A percentile compares a stretch with the other conserved stretches of the same genome.
phyloP scores from a whole-genome alignment of 2,113 vertebrate species.

The Antennarius striatus region DNA sequence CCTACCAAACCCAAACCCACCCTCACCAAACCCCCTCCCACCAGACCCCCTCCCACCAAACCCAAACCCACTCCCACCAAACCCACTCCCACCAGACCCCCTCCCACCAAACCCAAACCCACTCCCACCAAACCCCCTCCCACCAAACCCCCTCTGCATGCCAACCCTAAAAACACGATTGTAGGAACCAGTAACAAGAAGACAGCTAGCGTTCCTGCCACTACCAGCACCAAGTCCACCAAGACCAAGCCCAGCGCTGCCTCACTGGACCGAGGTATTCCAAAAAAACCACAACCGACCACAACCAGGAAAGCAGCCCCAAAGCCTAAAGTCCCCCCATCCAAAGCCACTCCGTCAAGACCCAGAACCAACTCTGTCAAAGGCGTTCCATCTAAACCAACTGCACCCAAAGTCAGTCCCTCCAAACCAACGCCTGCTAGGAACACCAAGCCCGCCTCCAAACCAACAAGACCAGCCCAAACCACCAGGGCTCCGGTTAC shows the following conservation, averaged over 20 bases:
- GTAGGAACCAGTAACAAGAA: constrained; percentile 49
- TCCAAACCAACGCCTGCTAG: constrained; percentile 62
- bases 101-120: constrained; percentile 57
- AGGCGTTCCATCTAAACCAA: constrained; percentile 54
- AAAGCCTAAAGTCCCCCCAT: constrained; percentile 57
- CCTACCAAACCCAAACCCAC: constrained; percentile 60
- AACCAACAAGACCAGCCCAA: constrained; percentile 59
- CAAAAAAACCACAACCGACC: constrained; percentile 63
- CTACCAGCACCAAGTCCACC: constrained; percentile 48
- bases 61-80: constrained; percentile 59
- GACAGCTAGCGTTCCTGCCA: constrained; percentile 47
- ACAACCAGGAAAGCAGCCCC: constrained; percentile 56
- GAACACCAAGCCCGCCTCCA: constrained; percentile 45
- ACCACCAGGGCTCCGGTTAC: constrained; percentile 58
- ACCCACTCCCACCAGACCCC: constrained; percentile 55
- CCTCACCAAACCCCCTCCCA: constrained; percentile 42
- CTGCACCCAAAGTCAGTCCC: constrained; percentile 47
- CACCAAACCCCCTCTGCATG: constrained; percentile 51
- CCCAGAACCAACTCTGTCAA: constrained; percentile 58
- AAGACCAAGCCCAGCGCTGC: constrained; percentile 55
- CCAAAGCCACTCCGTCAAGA: constrained; percentile 66
- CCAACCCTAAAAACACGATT: constrained; percentile 46
- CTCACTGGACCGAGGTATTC: constrained; percentile 44
- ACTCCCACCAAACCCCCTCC: constrained; percentile 49
- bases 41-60: constrained; percentile 55